Evolutionary conservation across 2,797 vertebrate species (phyloP), one percentile per base, ranked within the genome.

Genomic region (Nyctalus aviator): DNA sequence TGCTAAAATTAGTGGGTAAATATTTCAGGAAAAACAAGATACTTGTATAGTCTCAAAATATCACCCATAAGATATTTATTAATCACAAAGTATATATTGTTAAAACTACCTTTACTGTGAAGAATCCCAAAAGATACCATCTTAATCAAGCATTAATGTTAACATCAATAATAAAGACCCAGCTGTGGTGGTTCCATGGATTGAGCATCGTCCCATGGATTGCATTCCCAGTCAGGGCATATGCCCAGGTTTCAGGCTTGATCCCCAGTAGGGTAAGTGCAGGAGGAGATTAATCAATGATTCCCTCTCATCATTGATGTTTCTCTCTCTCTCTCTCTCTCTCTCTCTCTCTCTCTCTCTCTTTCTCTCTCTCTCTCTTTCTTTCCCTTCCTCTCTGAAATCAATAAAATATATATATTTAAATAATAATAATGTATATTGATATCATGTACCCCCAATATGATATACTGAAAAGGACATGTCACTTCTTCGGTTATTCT

Each of bases 21-120:
- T 75, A 6, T 84, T 32, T 94, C 82, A 94, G 32, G 20, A 89
- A 5, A 72, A 48, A 90, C 1, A 53, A 44, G 66, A 64, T 76
- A 92, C 78, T 81, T 90, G 18, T 27, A 53, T 44, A 84, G 50
- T 64, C 57, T 94, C 44, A 89, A 89, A 89, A 75, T 27, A 87
- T 59, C 5, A 57, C 11, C 53, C 17, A 5, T n/a, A 44, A 93
- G 32, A 37, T 37, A 78, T 77, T 90, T 76, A 83, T 50, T 83
- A 91, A 66, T 59, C 10, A 90, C 12, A 46, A 64, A 62, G 12
- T 41, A 59, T 41, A 8, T 7, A 14, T 66, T 84, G n/a, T 32
- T 12, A 20, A 68, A 90, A 96, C 66, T 90, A 79, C 15, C 46
- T 76, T 84, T 73, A 75, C 44, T 68, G 7, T 57, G 53, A 92